Conservation (phyloP, 1,140 invertebrate species). For the Diuraphis noxia region DNA sequence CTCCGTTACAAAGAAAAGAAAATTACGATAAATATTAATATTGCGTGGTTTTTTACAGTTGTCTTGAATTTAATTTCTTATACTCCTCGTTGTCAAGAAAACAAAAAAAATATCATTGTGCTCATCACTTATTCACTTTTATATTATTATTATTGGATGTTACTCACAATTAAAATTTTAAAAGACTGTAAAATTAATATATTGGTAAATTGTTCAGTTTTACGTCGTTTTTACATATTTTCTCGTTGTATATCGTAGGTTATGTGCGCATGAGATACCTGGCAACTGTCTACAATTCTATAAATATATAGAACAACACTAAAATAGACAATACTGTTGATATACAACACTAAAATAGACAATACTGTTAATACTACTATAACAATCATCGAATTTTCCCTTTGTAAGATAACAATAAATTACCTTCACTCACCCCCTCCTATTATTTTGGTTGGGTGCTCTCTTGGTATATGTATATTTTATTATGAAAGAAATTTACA, state of each 20-base stretch:
- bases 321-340: not conserved
- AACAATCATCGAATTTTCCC: not conserved
- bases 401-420: not conserved
- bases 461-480: no score
- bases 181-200: not conserved
- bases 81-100: not conserved
- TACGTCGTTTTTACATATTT: not conserved
- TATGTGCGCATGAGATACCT: not conserved
- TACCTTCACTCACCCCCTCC: accelerated
- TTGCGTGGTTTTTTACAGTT: not conserved
- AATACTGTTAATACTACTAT: not conserved
- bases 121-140: not conserved
- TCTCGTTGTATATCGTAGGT: not conserved
- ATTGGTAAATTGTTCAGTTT: not conserved
- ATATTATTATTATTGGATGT: not conserved
- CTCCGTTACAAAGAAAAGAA: not conserved
- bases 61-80: not conserved
- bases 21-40: not conserved
- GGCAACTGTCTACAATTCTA: not conserved
- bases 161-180: not conserved
- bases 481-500: no score
- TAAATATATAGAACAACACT: no score
- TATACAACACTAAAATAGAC: no score
- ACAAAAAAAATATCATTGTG: not conserved
- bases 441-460: not conserved